Percentiles rank a stretch among this genome's conserved stretches.
These are phyloP conservation scores for Orcinus orca DNA, from an alignment of 2,113 vertebrate genomes.

Conservation along the genomic window DNA sequence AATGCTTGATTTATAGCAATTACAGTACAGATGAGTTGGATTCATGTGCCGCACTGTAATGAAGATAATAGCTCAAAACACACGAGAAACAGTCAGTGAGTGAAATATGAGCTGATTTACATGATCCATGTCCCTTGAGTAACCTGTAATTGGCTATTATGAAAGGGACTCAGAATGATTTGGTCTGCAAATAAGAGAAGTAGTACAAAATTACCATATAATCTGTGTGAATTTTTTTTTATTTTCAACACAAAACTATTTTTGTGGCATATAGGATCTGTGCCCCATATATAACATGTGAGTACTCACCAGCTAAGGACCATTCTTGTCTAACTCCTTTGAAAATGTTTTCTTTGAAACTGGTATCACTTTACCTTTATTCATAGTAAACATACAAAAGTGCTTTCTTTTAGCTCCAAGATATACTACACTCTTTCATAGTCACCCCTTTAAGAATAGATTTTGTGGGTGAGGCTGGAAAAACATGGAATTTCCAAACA, in stretches of 20 bases:
- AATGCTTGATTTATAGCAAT: slow-evolving; percentile 64
- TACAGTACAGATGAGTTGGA: slow-evolving; percentile 66
- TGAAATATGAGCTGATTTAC: slow-evolving; percentile 62
- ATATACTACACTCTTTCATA: slow-evolving; percentile 22
- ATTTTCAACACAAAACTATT: slow-evolving; percentile 42
- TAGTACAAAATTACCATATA: slow-evolving; percentile 39
- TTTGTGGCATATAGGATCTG: background rate
- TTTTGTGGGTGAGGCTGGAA: background rate
- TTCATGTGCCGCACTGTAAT: slow-evolving; percentile 56
- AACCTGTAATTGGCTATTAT: slow-evolving; percentile 61
- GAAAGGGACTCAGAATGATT: slow-evolving; percentile 69
- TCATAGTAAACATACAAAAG: background rate
- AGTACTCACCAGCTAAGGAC: background rate
- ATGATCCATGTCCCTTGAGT: slow-evolving; percentile 48
- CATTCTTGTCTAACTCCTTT: background rate
- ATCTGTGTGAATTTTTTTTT: slow-evolving; percentile 38
- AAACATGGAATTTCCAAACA: background rate
- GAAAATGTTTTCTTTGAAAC: slow-evolving; percentile 38
- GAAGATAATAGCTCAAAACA: slow-evolving; percentile 53
- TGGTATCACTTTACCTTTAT: slow-evolving; percentile 39
- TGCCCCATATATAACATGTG: background rate
- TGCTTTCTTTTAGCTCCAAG: slow-evolving; percentile 18
- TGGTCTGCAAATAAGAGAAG: slow-evolving; percentile 37
- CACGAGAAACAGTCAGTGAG: slow-evolving; percentile 39
- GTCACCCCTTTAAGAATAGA: background rate